Percentiles rank a stretch among this genome's conserved stretches.
Conservation (phyloP, 2,113 vertebrate genomes). For the Anolis sagrei region DNA sequence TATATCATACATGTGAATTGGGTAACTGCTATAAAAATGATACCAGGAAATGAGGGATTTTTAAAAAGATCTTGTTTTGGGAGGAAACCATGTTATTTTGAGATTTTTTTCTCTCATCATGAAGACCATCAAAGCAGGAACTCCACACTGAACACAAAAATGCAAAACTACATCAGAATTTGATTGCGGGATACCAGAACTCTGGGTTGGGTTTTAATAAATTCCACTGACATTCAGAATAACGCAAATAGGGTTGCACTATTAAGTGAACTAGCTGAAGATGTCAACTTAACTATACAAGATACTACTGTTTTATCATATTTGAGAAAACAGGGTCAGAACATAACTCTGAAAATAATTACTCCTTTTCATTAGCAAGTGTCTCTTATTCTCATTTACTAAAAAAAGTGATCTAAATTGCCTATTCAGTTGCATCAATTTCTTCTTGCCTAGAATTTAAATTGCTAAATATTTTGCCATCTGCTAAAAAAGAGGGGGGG, state of each 20-base stretch:
- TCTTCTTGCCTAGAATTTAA: background rate
- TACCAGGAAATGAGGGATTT: no score
- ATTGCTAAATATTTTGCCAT: constrained; percentile 12
- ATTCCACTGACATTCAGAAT: background rate
- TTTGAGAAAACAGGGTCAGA: background rate
- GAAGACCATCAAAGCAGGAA: no score
- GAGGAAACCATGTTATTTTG: no score
- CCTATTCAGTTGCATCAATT: background rate
- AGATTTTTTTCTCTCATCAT: no score
- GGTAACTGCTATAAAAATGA: no score
- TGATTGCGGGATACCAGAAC: background rate
- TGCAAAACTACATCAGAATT: background rate
- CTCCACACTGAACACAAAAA: background rate
- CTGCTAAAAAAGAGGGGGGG: background rate
- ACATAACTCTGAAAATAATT: background rate
- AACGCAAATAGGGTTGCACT: background rate
- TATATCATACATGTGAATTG: no score
- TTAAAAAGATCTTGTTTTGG: no score
- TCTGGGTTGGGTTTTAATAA: background rate
- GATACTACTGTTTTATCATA: background rate
- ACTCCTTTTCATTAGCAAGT: background rate
- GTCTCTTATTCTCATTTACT: rapidly evolving
- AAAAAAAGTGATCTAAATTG: background rate
- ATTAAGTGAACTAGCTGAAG: background rate
- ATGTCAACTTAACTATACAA: background rate